phyloP scores from a whole-genome alignment of 2,113 vertebrate species.

The Hypomesus transpacificus region DNA sequence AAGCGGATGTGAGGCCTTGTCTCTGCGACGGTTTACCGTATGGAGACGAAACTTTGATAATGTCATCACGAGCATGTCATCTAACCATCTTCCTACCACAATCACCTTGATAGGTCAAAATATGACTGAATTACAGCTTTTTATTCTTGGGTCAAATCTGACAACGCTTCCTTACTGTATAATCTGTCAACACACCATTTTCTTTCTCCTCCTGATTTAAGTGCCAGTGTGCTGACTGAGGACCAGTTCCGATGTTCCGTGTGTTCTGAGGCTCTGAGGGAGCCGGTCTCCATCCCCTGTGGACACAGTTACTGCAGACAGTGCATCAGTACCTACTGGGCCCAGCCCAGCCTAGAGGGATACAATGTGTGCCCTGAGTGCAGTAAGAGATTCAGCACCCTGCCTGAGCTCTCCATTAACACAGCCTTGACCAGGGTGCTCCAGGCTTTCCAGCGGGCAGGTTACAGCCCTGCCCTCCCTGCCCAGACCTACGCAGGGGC shows the following conservation, averaged over 20 bases:
- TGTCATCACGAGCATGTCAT: too few relatives aligned
- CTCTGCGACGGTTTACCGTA: too few relatives aligned
- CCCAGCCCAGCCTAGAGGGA: slow-evolving; percentile 1
- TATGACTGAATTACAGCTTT: too few relatives aligned
- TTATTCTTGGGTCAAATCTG: too few relatives aligned
- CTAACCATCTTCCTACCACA: too few relatives aligned
- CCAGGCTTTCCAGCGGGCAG: slow-evolving; percentile 1
- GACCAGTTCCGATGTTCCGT: neutral
- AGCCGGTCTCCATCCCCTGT: slow-evolving; percentile 8
- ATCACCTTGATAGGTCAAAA: too few relatives aligned
- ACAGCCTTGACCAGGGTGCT: neutral
- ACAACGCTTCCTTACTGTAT: too few relatives aligned
- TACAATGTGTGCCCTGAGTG: slow-evolving; percentile 11
- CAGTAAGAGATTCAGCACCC: slow-evolving; percentile 6
- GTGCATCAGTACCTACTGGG: slow-evolving; percentile 8
- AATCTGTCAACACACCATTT: too few relatives aligned
- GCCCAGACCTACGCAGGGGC: neutral
- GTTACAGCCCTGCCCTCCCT: neutral
- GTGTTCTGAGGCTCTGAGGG: slow-evolving; percentile 1
- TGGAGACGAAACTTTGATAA: too few relatives aligned
- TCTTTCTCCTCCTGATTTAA: too few relatives aligned
- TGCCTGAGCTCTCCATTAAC: neutral
- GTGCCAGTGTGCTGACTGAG: slow-evolving; percentile 2
- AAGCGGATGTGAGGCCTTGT: too few relatives aligned
- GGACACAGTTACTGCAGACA: slow-evolving; percentile 10